phyloP scores from a whole-genome alignment of 64 coral and sea anemone genomes.

The Montipora foliosa region DNA sequence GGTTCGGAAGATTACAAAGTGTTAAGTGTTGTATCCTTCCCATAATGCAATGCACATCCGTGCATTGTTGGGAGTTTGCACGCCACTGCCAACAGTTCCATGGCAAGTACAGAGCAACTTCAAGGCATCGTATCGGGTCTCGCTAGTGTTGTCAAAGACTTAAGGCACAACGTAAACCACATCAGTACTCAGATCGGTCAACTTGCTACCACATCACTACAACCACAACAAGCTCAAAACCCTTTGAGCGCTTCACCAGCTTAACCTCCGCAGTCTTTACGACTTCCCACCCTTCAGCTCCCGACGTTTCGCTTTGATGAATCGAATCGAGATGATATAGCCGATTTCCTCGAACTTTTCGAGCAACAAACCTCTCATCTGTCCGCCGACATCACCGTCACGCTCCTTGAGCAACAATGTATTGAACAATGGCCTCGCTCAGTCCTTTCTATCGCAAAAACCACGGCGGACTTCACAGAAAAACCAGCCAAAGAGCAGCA shows the following conservation, averaged over 20 bases:
- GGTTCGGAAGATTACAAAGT: too few species aligned
- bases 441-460: slow-evolving; percentile 25
- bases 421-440: slow-evolving; percentile 58
- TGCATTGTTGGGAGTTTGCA: too few species aligned
- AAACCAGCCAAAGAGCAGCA: slow-evolving; percentile 44
- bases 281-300: slow-evolving; percentile 31
- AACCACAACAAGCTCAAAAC: not conserved
- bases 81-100: too few species aligned
- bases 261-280: not conserved
- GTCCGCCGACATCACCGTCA: not conserved
- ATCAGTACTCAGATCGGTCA: not conserved
- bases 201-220: not conserved
- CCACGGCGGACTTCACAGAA: slow-evolving; percentile 6
- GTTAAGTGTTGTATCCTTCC: too few species aligned
- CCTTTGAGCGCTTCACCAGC: not conserved
- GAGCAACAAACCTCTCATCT: slow-evolving; percentile 44
- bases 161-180: not conserved
- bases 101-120: not conserved
- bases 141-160: not conserved
- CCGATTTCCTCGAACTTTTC: slow-evolving; percentile 30
- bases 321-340: slow-evolving; percentile 1
- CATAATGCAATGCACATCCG: too few species aligned
- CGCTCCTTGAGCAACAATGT: slow-evolving; percentile 58
- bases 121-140: not conserved
- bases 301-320: slow-evolving; percentile 17